Evolutionary conservation across 2,888 invertebrate genomes (phyloP).

Genomic region (Tetranychus piercei): DNA sequence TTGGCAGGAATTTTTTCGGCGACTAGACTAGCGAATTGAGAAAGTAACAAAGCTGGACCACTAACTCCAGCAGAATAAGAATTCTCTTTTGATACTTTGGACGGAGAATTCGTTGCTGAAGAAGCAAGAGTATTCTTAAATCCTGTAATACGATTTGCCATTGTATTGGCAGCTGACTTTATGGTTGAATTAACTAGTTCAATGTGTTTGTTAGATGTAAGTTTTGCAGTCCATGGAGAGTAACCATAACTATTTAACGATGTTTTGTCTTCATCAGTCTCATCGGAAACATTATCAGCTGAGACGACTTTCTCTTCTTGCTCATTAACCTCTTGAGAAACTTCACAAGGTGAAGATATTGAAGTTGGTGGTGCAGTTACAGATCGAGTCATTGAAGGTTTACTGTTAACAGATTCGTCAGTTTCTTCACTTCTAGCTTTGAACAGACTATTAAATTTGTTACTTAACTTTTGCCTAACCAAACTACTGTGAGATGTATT

Average conservation of each 20-base stretch:
- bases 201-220: conserved; percentile 23
- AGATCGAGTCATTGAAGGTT: conserved; percentile 21
- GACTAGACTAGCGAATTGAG: conserved; percentile 16
- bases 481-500: not conserved
- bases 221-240: conserved; percentile 19
- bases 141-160: conserved; percentile 73
- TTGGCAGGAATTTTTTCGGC: conserved; percentile 19
- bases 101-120: conserved; percentile 24
- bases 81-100: conserved; percentile 19
- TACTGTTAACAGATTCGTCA: not conserved
- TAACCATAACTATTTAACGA: not conserved
- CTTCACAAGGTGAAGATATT: conserved; percentile 14
- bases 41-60: conserved; percentile 14
- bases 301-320: not conserved
- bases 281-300: conserved; percentile 12
- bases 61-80: conserved; percentile 7
- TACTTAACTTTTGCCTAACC: not conserved
- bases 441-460: not conserved
- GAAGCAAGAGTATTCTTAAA: conserved; percentile 62
- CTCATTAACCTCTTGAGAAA: not conserved
- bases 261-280: conserved; percentile 10
- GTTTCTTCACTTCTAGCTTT: conserved; percentile 12
- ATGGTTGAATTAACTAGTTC: conserved; percentile 44
- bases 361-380: conserved; percentile 24
- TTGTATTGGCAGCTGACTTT: conserved; percentile 55